phyloP scores from a whole-genome alignment of 1,140 invertebrate species.

The Zophobas morio region DNA sequence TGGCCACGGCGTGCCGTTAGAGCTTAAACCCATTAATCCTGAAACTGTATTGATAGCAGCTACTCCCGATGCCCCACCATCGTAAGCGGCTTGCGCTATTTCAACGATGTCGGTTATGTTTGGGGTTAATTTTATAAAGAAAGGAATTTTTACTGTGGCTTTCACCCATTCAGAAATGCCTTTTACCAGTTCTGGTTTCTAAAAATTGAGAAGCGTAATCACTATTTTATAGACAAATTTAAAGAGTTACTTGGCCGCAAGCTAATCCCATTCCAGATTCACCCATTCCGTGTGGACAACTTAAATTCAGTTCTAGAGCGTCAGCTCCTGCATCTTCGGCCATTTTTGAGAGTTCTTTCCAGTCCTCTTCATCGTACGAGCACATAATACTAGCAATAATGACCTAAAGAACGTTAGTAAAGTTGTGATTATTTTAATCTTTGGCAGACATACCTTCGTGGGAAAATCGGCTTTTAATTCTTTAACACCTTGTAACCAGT shows the following conservation, averaged over 20 bases:
- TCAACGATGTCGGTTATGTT: conserved; percentile 95
- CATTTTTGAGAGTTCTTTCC: conserved; percentile 85
- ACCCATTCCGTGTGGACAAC: conserved; percentile 99
- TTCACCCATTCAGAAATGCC: conserved; percentile 94
- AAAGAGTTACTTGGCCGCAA: conserved; percentile 87
- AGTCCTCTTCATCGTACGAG: conserved; percentile 89
- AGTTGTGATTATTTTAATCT: conserved; percentile 10
- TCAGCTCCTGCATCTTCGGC: conserved; percentile 92
- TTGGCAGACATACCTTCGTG: conserved; percentile 68
- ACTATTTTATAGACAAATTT: background rate
- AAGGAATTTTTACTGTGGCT: conserved; percentile 90
- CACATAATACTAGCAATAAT: conserved; percentile 99
- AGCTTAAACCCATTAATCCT: conserved; percentile 90
- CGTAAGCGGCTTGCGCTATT: conserved; percentile 91
- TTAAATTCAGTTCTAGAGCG: conserved; percentile 96
- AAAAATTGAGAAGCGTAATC: conserved; percentile 42
- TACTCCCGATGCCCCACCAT: conserved; percentile 94
- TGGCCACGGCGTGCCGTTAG: conserved; percentile 91
- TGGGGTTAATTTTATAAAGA: conserved; percentile 98
- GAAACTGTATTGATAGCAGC: conserved; percentile 98
- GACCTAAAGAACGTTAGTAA: conserved; percentile 73
- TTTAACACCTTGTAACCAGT: conserved; percentile 91
- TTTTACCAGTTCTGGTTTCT: conserved; percentile 89
- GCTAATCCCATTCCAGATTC: conserved; percentile 98
- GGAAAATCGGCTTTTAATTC: conserved; percentile 93